Percentiles rank a stretch among this genome's conserved stretches.
Conservation (phyloP, 2,888 invertebrate species). For the Standfussiana lucernea region DNA sequence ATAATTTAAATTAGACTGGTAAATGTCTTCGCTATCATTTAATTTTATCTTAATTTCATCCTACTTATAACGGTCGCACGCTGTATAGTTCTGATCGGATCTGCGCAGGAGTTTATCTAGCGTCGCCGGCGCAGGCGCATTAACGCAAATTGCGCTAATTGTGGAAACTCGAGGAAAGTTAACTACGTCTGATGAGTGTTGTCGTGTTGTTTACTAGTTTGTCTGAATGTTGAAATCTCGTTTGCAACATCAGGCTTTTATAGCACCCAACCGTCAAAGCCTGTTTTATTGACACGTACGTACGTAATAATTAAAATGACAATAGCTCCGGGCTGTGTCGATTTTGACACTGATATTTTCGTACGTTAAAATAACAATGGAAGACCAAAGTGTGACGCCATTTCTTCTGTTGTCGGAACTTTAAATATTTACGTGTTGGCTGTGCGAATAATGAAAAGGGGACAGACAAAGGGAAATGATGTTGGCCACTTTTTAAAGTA, state of each 20-base stretch:
- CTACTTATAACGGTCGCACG: conserved; percentile 62
- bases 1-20: conserved; percentile 41
- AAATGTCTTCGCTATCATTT: conserved; percentile 57
- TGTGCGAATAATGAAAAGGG: conserved; percentile 17
- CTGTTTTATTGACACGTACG: conserved; percentile 55
- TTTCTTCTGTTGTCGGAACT: conserved; percentile 16
- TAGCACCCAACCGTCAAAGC: conserved; percentile 47
- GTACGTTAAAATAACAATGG: conserved; percentile 48
- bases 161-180: conserved; percentile 81
- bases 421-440: conserved; percentile 22
- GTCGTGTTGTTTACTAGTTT: conserved; percentile 62
- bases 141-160: conserved; percentile 83
- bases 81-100: conserved; percentile 71
- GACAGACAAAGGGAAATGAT: conserved; percentile 34
- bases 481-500: not conserved
- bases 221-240: conserved; percentile 56
- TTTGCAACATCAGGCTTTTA: conserved; percentile 60
- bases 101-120: conserved; percentile 77
- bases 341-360: conserved; percentile 62
- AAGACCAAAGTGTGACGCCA: conserved; percentile 42
- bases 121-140: conserved; percentile 68
- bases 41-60: conserved; percentile 59
- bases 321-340: conserved; percentile 52
- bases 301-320: conserved; percentile 68
- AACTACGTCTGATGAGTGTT: conserved; percentile 64